A percentile compares a stretch with the other conserved stretches of the same genome.
Conservation (phyloP, 2,888 invertebrate genomes). For the Galeruca laticollis region DNA sequence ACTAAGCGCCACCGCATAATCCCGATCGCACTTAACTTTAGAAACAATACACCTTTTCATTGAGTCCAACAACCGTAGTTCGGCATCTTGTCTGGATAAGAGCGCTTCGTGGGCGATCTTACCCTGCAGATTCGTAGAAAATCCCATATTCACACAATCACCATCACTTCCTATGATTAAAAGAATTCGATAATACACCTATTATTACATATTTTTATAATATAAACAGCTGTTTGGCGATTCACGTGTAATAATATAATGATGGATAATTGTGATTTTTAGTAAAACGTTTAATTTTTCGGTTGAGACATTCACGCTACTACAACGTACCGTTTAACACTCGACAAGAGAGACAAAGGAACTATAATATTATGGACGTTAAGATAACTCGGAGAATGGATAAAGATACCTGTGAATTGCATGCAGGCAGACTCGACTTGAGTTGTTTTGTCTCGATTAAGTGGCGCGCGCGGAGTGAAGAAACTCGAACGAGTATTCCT, state of each 20-base stretch:
- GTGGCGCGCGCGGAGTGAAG: slow-evolving; percentile 25
- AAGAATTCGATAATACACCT: not conserved
- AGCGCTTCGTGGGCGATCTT: slow-evolving; percentile 92
- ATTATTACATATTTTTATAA: slow-evolving; percentile 1
- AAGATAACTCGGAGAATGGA: slow-evolving; percentile 8
- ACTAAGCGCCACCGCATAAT: slow-evolving; percentile 87
- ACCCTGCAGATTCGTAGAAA: slow-evolving; percentile 88
- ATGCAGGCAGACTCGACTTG: slow-evolving; percentile 22
- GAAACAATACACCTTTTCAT: slow-evolving; percentile 89
- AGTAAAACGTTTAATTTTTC: not conserved
- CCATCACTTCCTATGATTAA: slow-evolving; percentile 1
- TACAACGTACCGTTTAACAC: not conserved
- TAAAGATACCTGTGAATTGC: slow-evolving; percentile 28
- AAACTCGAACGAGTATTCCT: slow-evolving; percentile 29
- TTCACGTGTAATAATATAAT: not conserved
- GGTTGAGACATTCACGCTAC: not conserved
- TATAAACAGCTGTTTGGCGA: not conserved
- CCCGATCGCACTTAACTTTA: slow-evolving; percentile 92
- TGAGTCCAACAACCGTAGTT: slow-evolving; percentile 90
- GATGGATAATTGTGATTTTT: not conserved
- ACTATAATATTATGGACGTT: slow-evolving; percentile 3
- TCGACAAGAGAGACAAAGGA: slow-evolving; percentile 8
- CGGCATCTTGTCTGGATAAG: slow-evolving; percentile 90
- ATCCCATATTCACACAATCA: slow-evolving; percentile 74
- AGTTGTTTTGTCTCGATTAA: slow-evolving; percentile 35